Base-by-base conservation (phyloP, 1,140 invertebrate species). In the Oppia nitens region DNA sequence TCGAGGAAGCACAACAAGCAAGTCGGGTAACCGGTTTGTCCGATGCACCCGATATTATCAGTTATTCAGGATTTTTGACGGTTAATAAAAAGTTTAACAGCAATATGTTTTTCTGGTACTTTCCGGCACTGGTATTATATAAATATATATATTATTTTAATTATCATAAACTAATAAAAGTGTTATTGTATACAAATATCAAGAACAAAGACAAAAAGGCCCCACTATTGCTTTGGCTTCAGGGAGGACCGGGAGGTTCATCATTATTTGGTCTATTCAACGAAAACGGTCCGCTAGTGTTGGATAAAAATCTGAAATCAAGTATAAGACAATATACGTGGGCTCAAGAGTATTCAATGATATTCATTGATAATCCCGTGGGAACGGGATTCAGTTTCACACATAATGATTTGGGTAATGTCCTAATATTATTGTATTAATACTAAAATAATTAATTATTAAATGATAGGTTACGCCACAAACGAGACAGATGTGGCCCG, bases 351-450 rank as follows among this genome's bases (percentile, higher is more conserved):
- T 82, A 85, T 65, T 82, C 84, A 66, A 66, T 91, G 24, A 74
- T 91, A 21, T 91, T 85, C 65, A 83, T 91, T 56, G 88, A 92
- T 66, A 88, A 87, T 69, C 88, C 87, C 3, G 87, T 87, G 47
- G 85, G 84, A 2, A 83, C 84, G 21, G 72, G 72, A 28, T 66
- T 64, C 29, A 62, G 59, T 23, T 65, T 64, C 47, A 66, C 65
- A 2, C 20, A 59, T 20, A 48, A 11, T 25, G 60, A 66, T 9
- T 25, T 14, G 3, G 62, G 59, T n/a, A 64, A 59, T 45, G 58
- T 63, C n/a, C n/a, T n/a, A n/a, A n/a, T n/a, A n/a, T n/a, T n/a
- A n/a, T n/a, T n/a, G n/a, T n/a, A 14, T 54, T 21, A 53, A 62
- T 24, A 54, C 54, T n/a, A n/a, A n/a, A n/a, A n/a, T n/a, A n/a